Evolutionary conservation across 2,888 invertebrate genomes (phyloP).

Genomic region (Nomada hirtipes): DNA sequence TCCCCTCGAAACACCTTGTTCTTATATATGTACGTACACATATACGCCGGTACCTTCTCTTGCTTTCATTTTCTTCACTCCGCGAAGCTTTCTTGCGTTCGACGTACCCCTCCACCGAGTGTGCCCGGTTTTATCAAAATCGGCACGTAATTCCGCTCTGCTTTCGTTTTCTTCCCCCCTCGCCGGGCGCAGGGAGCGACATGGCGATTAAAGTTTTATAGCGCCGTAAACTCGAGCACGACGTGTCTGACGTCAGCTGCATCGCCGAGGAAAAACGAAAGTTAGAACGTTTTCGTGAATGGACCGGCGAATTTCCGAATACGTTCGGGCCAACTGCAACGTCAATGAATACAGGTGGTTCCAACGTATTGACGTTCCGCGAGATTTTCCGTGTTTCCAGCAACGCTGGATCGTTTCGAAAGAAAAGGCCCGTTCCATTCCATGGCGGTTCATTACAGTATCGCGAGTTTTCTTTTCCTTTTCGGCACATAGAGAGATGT

Average conservation of each 20-base stretch:
- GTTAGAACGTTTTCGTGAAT: slow-evolving; percentile 57
- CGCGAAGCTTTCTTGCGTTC: neutral
- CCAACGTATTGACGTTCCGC: slow-evolving; percentile 28
- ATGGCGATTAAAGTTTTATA: slow-evolving; percentile 55
- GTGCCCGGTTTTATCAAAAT: slow-evolving; percentile 10
- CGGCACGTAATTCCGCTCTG: slow-evolving; percentile 9
- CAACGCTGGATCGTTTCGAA: neutral
- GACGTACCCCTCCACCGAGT: neutral
- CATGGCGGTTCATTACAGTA: slow-evolving; percentile 54
- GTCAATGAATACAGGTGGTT: neutral
- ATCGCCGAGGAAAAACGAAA: slow-evolving; percentile 50
- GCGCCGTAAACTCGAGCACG: slow-evolving; percentile 54
- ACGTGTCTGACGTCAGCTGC: slow-evolving; percentile 42
- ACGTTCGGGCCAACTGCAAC: neutral
- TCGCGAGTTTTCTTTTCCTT: slow-evolving; percentile 55
- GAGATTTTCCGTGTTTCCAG: neutral
- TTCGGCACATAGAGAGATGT: slow-evolving; percentile 61
- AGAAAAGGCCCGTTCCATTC: neutral
- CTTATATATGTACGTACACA: no score
- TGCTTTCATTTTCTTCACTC: slow-evolving; percentile 13
- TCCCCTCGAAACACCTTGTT: no score
- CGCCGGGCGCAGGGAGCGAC: neutral
- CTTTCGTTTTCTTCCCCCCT: slow-evolving; percentile 43
- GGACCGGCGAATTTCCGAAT: slow-evolving; percentile 7
- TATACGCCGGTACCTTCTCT: no score